Percentiles rank a stretch among this genome's conserved stretches.
These are phyloP conservation scores for Lutjanus campechanus DNA, from an alignment of 2,797 vertebrate species.

Conservation along the genomic window DNA sequence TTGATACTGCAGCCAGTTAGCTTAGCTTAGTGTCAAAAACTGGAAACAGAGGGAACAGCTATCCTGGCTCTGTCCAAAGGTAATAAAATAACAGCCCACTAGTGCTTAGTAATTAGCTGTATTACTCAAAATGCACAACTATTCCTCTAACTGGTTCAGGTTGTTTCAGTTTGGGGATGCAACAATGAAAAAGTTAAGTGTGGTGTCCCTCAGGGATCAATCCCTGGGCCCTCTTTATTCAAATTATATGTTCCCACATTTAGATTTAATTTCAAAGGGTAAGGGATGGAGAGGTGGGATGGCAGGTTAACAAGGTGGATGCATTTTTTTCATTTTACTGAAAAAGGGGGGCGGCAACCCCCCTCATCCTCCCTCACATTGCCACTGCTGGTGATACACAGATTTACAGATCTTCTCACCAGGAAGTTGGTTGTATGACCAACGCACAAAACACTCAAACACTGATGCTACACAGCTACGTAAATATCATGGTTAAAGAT, in stretches of 20 bases:
- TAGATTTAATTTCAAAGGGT: neutral
- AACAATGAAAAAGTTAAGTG: neutral
- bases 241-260: neutral
- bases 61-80: neutral
- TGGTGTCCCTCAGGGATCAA: slow-evolving; percentile 1
- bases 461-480: neutral
- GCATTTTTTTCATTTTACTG: too few species aligned
- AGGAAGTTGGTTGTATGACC: too few species aligned
- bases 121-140: neutral
- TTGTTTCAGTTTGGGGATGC: neutral
- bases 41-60: neutral
- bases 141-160: neutral
- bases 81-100: too few species aligned
- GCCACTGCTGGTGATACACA: neutral
- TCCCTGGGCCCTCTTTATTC: neutral
- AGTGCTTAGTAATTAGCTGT: neutral
- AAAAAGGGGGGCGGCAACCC: too few species aligned
- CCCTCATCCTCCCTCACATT: too few species aligned
- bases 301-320: too few species aligned
- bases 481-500: neutral
- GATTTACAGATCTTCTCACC: too few species aligned
- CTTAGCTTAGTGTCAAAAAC: neutral
- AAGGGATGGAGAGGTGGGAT: too few species aligned
- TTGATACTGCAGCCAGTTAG: neutral
- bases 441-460: neutral